Evolutionary conservation across 1,140 invertebrate species (phyloP).

Genomic region (Alviniconcha marisindica): DNA sequence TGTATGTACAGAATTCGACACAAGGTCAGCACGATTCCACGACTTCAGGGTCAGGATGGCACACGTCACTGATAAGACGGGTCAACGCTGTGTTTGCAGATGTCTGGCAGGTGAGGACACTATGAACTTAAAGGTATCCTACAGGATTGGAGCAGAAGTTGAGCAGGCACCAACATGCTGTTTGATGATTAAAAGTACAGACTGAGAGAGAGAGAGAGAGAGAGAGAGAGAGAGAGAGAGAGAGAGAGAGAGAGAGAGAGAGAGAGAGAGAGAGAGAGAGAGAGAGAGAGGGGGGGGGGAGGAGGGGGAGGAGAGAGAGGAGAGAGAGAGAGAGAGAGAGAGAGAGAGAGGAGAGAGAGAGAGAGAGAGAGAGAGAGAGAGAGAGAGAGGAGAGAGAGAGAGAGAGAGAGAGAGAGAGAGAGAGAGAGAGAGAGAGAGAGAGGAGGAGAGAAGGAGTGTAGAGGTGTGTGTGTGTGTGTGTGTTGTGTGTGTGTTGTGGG

Average conservation of each 20-base stretch:
- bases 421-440: neutral
- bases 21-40: no score
- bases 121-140: neutral
- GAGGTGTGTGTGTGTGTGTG: neutral
- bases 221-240: neutral
- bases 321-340: neutral
- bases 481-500: neutral
- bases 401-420: neutral
- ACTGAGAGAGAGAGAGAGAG: constrained; percentile 3
- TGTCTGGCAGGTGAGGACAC: neutral
- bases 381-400: neutral
- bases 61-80: no score
- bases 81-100: neutral
- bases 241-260: neutral
- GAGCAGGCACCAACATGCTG: neutral
- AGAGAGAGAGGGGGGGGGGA: neutral
- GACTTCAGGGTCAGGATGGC: no score
- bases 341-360: neutral
- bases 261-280: neutral
- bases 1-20: no score
- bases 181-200: neutral
- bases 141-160: neutral
- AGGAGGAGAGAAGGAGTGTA: neutral
- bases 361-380: neutral
- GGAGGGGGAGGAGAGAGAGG: neutral